phyloP scores from a whole-genome alignment of 2,113 vertebrate genomes.

The Pluvialis apricaria region DNA sequence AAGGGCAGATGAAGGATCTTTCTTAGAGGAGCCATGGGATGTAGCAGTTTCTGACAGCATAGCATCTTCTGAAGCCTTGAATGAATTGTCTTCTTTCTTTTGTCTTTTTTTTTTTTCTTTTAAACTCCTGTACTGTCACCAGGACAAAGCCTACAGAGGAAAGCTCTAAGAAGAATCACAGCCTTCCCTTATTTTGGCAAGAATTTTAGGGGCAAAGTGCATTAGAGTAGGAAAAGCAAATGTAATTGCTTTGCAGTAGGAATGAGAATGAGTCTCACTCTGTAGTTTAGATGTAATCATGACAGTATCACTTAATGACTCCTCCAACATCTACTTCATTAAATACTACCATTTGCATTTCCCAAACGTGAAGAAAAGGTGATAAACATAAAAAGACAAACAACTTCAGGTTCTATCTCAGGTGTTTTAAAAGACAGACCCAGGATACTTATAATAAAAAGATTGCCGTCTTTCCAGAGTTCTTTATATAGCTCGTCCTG shows the following conservation, averaged over 20 bases:
- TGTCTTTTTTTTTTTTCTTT: background rate
- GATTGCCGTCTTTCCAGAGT: background rate
- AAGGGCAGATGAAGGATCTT: background rate
- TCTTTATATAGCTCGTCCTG: background rate
- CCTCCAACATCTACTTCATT: slow-evolving; percentile 7
- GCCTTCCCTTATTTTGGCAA: background rate
- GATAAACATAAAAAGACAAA: background rate
- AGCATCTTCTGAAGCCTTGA: background rate
- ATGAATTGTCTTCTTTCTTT: background rate
- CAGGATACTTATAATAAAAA: background rate
- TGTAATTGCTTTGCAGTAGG: background rate
- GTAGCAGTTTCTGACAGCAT: background rate
- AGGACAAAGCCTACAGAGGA: background rate
- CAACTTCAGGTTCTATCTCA: background rate
- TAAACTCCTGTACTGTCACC: background rate
- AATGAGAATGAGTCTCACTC: slow-evolving; percentile 2
- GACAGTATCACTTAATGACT: background rate
- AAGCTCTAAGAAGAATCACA: background rate
- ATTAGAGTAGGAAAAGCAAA: slow-evolving; percentile 1
- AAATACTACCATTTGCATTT: background rate
- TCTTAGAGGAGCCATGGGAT: background rate
- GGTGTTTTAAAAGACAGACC: background rate
- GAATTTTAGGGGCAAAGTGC: background rate
- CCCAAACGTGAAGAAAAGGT: slow-evolving; percentile 1
- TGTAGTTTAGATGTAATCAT: background rate